Evolutionary conservation across 1,140 invertebrate genomes (phyloP), one percentile per base, ranked within the genome.

Genomic region (Glomeris maerens): DNA sequence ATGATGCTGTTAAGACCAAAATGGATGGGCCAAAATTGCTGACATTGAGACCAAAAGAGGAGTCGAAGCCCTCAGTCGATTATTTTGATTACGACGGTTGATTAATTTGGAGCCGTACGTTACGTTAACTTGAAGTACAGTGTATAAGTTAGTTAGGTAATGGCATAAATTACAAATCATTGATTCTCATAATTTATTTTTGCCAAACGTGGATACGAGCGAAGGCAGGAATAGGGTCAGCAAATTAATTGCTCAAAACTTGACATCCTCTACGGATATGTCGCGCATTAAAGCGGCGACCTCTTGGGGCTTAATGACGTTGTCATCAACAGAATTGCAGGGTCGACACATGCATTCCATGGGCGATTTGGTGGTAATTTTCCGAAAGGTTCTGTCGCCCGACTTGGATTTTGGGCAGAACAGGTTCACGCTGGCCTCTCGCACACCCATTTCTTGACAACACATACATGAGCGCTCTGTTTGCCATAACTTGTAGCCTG

Each of bases 401-500:
- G 76, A 77, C 66, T 84, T 84, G 3, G 84, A 83, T 64, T 89
- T 84, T 3, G 87, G 88, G 67, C 89, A 93, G 63, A 83, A 85
- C 4, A 94, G 68, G 1, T 84, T 81, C 4, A 93, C 84, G 28
- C 78, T 80, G 1, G 89, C 88, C 69, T 92, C 88, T 54, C 87
- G 72, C 67, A 92, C 87, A 1, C 89, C 88, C 57, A 85, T 88
- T 66, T 92, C 87, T 67, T 91, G 87, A 67, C 88, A 93, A 63
- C 88, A 93, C 79, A 90, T 91, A 60, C 88, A 90, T 7, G 85
- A 90, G 38, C 89, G 72, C 65, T 93, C 89, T 78, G 89, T 91
- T 75, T 92, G 87, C 89, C 89, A 93, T 62, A 92, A 86, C 73
- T 92, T 92, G 54, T 84, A 91, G 10, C 86, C 86, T n/a, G 87